Base-by-base conservation (phyloP, 2,113 vertebrate species). In the Loxodonta africana region DNA sequence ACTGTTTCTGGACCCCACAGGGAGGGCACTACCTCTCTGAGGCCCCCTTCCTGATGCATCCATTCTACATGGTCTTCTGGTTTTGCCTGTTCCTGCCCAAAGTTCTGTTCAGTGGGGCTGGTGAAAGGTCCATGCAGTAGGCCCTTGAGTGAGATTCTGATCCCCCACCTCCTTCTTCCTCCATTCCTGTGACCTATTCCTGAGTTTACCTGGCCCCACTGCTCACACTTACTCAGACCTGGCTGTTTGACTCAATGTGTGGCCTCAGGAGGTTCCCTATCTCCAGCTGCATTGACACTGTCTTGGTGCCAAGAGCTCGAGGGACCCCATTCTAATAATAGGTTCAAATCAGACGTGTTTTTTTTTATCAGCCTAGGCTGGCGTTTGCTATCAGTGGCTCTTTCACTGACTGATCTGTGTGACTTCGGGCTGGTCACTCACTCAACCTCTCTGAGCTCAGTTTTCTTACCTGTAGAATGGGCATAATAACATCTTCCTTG, bases 21-120 rank as follows among this genome's bases (percentile, higher is more conserved):
- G 67, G 62, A 82, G 26, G 48, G 4, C 0, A 2, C 10, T 71
- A 9, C 5, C 8, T 12, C 37, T 48, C 18, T 4, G 6, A 0
- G 17, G 17, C 53, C 3, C 28, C 57, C 26, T 77, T 11, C 4
- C 18, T 0, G 41, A 20, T 18, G 6, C 6, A 6, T 30, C 46
- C 18, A 0, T 60, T 33, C 6, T 0, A 44, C 0, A 0, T 0
- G 12, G 1, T 73, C 69, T 83, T 85, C 46, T 2, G 2, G 73
- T 30, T 5, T 2, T 0, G 41, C 1, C 83, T 46, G 17, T 37
- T 69, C 11, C 81, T 83, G 26, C 65, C n/a, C 14, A 2, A 46
- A 90, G 89, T 51, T 71, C 44, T 0, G 30, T 9, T 67, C 6
- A 25, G 37, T 4, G 51, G 33, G 23, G 46, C 80, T 77, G 28